Conservation (phyloP, 2,888 invertebrate species). For the Biston stratarius region DNA sequence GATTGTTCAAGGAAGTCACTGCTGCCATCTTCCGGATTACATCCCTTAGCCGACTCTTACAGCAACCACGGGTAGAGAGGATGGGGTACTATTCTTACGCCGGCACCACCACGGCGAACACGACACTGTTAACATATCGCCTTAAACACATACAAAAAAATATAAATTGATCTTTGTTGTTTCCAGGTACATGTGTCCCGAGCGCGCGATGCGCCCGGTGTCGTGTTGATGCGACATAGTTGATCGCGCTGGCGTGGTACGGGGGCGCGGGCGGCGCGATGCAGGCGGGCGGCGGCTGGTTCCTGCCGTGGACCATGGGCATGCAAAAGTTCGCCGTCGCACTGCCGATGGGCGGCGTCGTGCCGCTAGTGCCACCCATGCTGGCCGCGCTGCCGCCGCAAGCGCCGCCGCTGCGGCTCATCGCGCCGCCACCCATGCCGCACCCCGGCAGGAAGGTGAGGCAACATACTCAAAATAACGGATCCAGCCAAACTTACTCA, state of each 20-base stretch:
- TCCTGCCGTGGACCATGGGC: conserved; percentile 82
- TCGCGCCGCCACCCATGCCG: conserved; percentile 73
- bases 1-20: too few species aligned
- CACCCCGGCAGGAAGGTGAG: conserved; percentile 57
- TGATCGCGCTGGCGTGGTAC: conserved; percentile 85
- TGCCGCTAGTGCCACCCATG: conserved; percentile 77
- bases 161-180: too few species aligned
- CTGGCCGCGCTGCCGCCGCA: conserved; percentile 76
- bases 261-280: conserved; percentile 81
- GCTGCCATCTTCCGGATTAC: too few species aligned
- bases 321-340: conserved; percentile 83
- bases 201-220: conserved; percentile 39
- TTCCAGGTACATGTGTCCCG: conserved; percentile 75
- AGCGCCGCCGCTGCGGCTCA: conserved; percentile 75
- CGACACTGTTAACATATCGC: too few species aligned
- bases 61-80: too few species aligned
- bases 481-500: background rate
- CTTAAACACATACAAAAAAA: too few species aligned
- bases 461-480: background rate
- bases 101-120: too few species aligned
- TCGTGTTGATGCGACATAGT: conserved; percentile 72
- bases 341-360: conserved; percentile 80
- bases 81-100: too few species aligned
- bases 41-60: too few species aligned
- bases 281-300: conserved; percentile 82